These are phyloP conservation scores for Odontothrips loti DNA, from an alignment of 2,888 invertebrate species.

Conservation along the genomic window DNA sequence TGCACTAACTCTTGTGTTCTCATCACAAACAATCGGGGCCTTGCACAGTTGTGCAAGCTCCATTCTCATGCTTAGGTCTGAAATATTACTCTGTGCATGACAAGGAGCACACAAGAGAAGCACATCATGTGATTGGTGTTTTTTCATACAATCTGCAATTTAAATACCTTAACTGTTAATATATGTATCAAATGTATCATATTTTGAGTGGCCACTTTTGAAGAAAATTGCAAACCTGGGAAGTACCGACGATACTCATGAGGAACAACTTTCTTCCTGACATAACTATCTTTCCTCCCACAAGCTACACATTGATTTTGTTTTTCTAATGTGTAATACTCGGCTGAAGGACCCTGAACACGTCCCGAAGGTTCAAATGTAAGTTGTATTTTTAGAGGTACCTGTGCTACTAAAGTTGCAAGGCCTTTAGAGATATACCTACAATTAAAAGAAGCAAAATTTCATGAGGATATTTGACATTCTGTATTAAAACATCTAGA, in stretches of 20 bases:
- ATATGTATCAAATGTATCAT: constrained; percentile 27
- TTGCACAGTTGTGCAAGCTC: constrained; percentile 57
- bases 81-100: constrained; percentile 64
- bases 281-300: constrained; percentile 61
- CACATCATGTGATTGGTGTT: constrained; percentile 76
- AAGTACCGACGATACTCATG: constrained; percentile 74
- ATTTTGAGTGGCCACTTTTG: constrained; percentile 1
- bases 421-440: constrained; percentile 52
- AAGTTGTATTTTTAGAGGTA: constrained; percentile 64
- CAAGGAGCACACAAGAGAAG: constrained; percentile 66
- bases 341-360: constrained; percentile 63
- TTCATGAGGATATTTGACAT: constrained; percentile 28
- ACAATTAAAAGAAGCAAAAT: constrained; percentile 25
- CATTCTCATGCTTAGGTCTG: constrained; percentile 58
- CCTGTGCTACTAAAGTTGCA: constrained; percentile 47
- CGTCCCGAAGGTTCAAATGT: constrained; percentile 74
- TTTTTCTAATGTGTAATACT: constrained; percentile 67
- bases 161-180: constrained; percentile 40
- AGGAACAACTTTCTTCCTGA: constrained; percentile 76
- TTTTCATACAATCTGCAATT: constrained; percentile 65
- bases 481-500: not conserved
- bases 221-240: constrained; percentile 52
- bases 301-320: constrained; percentile 51
- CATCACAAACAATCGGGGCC: constrained; percentile 55
- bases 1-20: constrained; percentile 39